phyloP scores from a whole-genome alignment of 2,113 vertebrate species.

The Reinhardtius hippoglossoides region DNA sequence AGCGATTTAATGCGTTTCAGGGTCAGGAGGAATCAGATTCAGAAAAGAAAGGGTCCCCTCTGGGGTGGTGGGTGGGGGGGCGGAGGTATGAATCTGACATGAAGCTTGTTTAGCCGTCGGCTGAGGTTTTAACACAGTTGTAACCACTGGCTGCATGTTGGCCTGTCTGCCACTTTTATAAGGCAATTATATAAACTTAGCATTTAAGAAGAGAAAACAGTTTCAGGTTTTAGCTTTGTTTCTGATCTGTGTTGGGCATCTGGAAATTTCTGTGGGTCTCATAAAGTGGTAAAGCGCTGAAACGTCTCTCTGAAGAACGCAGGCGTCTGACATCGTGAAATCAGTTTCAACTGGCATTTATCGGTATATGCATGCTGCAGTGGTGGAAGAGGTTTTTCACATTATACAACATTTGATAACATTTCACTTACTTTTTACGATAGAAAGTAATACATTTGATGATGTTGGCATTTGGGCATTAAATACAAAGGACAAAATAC shows the following conservation, averaged over 20 bases:
- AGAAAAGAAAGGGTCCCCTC: constrained; percentile 17
- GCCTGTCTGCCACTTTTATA: constrained; percentile 58
- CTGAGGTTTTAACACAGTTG: constrained; percentile 35
- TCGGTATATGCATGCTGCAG: constrained; percentile 16
- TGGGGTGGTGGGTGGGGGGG: neutral
- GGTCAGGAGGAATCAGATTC: constrained; percentile 43
- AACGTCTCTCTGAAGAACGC: constrained; percentile 24
- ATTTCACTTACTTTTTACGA: neutral
- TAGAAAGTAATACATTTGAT: too few relatives aligned
- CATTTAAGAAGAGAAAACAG: constrained; percentile 50
- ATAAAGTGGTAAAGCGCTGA: constrained; percentile 36
- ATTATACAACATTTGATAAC: constrained; percentile 26
- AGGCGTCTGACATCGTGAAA: constrained; percentile 15
- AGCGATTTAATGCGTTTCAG: neutral
- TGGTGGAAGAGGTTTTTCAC: neutral
- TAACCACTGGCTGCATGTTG: constrained; percentile 51
- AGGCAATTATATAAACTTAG: constrained; percentile 64
- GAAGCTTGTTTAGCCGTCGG: constrained; percentile 38
- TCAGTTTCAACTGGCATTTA: constrained; percentile 23
- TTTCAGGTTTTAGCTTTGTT: constrained; percentile 21
- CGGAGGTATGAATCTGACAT: constrained; percentile 39
- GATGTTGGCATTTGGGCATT: too few relatives aligned
- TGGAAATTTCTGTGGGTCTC: constrained; percentile 44
- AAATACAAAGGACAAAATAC: too few relatives aligned
- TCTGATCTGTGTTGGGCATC: constrained; percentile 33